A percentile compares a stretch with the other conserved stretches of the same genome.
These are phyloP conservation scores for Atrichornis clamosus DNA, from an alignment of 2,113 vertebrate species.

Conservation along the genomic window DNA sequence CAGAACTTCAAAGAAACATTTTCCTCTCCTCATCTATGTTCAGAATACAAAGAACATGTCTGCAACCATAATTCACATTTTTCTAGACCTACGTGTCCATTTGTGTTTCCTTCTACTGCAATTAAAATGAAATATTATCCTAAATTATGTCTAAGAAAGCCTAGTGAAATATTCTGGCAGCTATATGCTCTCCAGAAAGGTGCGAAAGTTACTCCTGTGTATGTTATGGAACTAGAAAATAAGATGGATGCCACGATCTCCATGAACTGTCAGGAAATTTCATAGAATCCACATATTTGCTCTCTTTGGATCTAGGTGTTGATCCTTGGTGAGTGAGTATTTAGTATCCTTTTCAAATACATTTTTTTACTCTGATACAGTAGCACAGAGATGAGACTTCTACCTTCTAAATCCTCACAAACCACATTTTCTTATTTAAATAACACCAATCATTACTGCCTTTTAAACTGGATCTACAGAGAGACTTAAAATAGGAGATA, in stretches of 20 bases:
- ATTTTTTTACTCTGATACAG: not conserved
- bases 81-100: conserved; percentile 53
- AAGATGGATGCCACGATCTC: not conserved
- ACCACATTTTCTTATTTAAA: not conserved
- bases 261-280: not conserved
- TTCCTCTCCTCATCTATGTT: not conserved
- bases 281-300: not conserved
- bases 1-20: not conserved
- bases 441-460: not conserved
- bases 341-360: not conserved
- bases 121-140: conserved; percentile 62
- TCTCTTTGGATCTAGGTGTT: not conserved
- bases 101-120: conserved; percentile 45
- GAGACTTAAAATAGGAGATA: not conserved
- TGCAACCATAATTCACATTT: conserved; percentile 25
- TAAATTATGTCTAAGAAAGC: not conserved
- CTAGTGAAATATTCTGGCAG: conserved; percentile 25
- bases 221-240: not conserved
- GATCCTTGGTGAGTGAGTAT: not conserved
- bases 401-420: not conserved
- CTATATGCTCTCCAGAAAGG: not conserved
- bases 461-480: not conserved
- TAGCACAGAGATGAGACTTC: not conserved
- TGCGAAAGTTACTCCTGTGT: not conserved
- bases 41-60: conserved; percentile 31